These are phyloP conservation scores for Anorthoa munda DNA, from an alignment of 2,888 invertebrate species.

Conservation along the genomic window DNA sequence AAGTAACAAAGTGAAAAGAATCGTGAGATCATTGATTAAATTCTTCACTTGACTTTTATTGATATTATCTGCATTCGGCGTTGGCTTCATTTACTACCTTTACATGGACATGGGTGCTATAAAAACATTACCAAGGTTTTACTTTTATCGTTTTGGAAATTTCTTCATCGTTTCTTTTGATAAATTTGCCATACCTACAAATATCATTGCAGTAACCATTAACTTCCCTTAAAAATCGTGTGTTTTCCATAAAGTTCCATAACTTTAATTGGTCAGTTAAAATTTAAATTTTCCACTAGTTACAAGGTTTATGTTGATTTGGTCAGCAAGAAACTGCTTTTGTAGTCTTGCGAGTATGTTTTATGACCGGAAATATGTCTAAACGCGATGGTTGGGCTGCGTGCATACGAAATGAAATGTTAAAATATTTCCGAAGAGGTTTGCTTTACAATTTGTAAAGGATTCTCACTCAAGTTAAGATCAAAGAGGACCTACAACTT, in stretches of 20 bases:
- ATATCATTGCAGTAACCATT: neutral
- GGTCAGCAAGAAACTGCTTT: constrained; percentile 44
- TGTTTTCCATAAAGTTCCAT: constrained; percentile 21
- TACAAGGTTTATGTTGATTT: constrained; percentile 58
- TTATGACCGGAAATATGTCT: constrained; percentile 54
- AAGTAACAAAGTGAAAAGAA: constrained; percentile 15
- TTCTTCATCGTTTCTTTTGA: neutral
- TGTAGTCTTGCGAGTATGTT: constrained; percentile 47
- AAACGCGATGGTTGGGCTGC: constrained; percentile 24
- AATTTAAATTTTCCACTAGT: constrained; percentile 45
- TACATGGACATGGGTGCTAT: constrained; percentile 1
- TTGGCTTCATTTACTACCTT: neutral
- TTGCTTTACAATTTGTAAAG: neutral
- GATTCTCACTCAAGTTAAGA: neutral
- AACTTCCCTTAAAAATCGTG: neutral
- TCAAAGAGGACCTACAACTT: neutral
- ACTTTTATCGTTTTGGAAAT: neutral
- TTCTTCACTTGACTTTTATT: constrained; percentile 11
- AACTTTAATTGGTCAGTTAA: constrained; percentile 31
- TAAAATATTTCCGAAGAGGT: constrained; percentile 26
- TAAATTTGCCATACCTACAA: neutral
- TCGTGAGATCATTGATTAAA: constrained; percentile 11
- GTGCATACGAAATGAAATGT: constrained; percentile 34
- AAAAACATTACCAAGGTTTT: neutral
- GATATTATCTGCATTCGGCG: neutral